Percentiles rank a stretch among this genome's conserved stretches.
phyloP scores from a whole-genome alignment of 2,797 vertebrate species.

The Pseudopleuronectes americanus region DNA sequence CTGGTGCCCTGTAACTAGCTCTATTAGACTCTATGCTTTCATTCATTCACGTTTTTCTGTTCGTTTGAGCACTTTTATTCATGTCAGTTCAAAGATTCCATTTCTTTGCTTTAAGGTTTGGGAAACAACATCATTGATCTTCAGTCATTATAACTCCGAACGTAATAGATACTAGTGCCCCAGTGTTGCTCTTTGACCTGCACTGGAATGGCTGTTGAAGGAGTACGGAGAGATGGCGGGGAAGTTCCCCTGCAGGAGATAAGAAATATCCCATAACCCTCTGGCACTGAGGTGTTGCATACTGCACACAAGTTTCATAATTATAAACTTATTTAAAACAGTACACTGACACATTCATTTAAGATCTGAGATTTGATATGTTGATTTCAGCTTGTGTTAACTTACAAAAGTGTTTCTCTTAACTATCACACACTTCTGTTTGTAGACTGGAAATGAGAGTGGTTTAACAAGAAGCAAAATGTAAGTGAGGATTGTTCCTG shows the following conservation, averaged over 20 bases:
- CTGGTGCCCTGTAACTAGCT: slow-evolving; percentile 62
- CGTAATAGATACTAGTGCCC: slow-evolving; percentile 54
- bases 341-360: slow-evolving; percentile 79
- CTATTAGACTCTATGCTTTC: slow-evolving; percentile 62
- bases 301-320: slow-evolving; percentile 53
- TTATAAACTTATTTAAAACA: slow-evolving; percentile 77
- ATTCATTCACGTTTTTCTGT: slow-evolving; percentile 61
- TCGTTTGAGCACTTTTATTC: slow-evolving; percentile 64
- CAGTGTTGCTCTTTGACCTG: slow-evolving; percentile 61
- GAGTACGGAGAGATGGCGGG: slow-evolving; percentile 24
- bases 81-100: slow-evolving; percentile 46
- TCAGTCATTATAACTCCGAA: slow-evolving; percentile 51
- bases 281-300: slow-evolving; percentile 57
- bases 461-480: slow-evolving; percentile 27
- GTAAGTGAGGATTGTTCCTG: slow-evolving; percentile 57
- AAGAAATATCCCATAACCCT: slow-evolving; percentile 48
- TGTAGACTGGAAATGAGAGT: slow-evolving; percentile 60
- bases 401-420: slow-evolving; percentile 41
- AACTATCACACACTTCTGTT: slow-evolving; percentile 51
- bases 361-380: slow-evolving; percentile 49
- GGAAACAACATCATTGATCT: slow-evolving; percentile 65
- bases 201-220: slow-evolving; percentile 74
- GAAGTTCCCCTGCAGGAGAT: slow-evolving; percentile 50
- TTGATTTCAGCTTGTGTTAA: slow-evolving; percentile 61
- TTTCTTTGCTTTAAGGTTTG: slow-evolving; percentile 74